Conservation (phyloP, 2,797 vertebrate species). For the Gobio occitaniae region DNA sequence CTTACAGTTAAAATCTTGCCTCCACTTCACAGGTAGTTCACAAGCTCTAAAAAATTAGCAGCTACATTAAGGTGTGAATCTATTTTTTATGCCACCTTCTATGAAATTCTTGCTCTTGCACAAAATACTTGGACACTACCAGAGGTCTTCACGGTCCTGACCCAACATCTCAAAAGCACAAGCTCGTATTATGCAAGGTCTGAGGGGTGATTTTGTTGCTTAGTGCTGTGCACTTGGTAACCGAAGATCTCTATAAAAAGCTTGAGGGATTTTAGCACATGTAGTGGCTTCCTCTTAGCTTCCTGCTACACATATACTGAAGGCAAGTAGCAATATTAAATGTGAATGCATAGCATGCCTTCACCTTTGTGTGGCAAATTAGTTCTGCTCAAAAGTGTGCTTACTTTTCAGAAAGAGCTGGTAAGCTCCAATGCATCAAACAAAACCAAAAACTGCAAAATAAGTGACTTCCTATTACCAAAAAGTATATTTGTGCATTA, state of each 20-base stretch:
- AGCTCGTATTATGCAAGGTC: constrained; percentile 65
- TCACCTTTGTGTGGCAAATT: constrained; percentile 19
- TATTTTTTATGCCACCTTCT: background rate
- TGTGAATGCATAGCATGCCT: constrained; percentile 34
- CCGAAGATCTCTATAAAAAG: constrained; percentile 80
- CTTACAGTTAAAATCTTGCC: background rate
- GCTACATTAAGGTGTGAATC: background rate
- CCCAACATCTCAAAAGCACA: background rate
- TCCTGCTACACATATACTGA: constrained; percentile 77
- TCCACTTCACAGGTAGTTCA: background rate
- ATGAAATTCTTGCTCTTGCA: background rate
- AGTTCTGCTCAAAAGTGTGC: constrained; percentile 10
- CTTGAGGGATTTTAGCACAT: constrained; percentile 75
- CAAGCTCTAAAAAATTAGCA: constrained; percentile 19
- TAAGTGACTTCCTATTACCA: background rate
- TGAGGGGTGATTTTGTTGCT: constrained; percentile 49
- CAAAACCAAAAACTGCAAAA: background rate
- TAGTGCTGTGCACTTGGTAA: constrained; percentile 71
- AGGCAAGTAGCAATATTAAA: constrained; percentile 63
- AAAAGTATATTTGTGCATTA: background rate
- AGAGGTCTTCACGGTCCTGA: background rate
- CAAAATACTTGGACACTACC: background rate
- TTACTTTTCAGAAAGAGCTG: background rate
- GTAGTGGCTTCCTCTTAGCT: constrained; percentile 82
- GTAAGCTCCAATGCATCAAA: background rate